phyloP scores from a whole-genome alignment of 2,888 invertebrate species.

The Prenolepis imparis region DNA sequence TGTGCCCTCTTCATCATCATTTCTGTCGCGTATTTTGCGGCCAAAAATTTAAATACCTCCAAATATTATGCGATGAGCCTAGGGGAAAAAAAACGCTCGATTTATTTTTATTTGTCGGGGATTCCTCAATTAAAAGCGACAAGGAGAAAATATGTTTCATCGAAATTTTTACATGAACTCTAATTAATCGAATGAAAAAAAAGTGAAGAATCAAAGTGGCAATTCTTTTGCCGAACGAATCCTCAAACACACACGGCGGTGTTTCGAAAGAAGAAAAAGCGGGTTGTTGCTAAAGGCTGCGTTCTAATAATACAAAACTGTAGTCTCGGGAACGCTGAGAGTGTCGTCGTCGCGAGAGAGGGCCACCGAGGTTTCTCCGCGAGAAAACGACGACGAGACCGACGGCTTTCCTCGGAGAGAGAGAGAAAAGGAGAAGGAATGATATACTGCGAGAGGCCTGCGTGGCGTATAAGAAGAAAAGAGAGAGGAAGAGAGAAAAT shows the following conservation, averaged over 20 bases:
- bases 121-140: background rate
- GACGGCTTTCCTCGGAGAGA: conserved; percentile 38
- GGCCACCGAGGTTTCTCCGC: background rate
- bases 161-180: background rate
- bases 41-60: background rate
- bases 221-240: conserved; percentile 4
- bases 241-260: background rate
- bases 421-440: conserved; percentile 65
- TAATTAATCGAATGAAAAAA: background rate
- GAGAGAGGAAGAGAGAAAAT: conserved; percentile 69
- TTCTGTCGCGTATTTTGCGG: background rate
- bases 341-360: conserved; percentile 45
- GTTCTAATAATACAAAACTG: conserved; percentile 80
- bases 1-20: conserved; percentile 8
- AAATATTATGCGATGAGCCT: conserved; percentile 9
- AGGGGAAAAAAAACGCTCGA: background rate
- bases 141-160: background rate
- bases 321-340: background rate
- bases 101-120: background rate
- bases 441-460: conserved; percentile 82
- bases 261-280: conserved; percentile 33
- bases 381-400: conserved; percentile 10
- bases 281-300: conserved; percentile 58
- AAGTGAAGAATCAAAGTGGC: background rate
- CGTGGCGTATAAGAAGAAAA: conserved; percentile 68